Evolutionary conservation across 2,113 vertebrate species (phyloP).

Genomic region (Oreochromis niloticus): DNA sequence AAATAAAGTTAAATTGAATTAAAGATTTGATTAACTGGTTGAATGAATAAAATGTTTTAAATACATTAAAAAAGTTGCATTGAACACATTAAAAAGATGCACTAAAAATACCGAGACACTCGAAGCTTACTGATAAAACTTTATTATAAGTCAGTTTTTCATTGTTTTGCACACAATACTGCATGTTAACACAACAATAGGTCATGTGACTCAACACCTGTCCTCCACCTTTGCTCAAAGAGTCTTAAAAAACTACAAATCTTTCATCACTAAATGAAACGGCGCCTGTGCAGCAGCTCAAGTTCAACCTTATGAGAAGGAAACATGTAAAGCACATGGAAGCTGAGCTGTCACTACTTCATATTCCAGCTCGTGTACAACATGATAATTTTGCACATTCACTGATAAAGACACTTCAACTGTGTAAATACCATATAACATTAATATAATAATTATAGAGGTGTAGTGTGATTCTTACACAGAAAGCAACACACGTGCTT

Average conservation of each 20-base stretch:
- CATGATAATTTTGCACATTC: rapidly evolving
- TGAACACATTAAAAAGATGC: neutral
- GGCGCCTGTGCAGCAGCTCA: neutral
- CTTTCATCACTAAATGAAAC: rapidly evolving
- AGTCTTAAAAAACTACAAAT: rapidly evolving
- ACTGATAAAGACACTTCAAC: neutral
- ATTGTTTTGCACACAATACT: conserved; percentile 50
- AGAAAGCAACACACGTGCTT: neutral
- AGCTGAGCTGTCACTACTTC: neutral
- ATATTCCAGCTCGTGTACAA: neutral
- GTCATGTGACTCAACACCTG: conserved; percentile 12
- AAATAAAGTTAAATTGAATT: neutral
- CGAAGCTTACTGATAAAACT: conserved; percentile 3
- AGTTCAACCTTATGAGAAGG: rapidly evolving
- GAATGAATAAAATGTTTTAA: neutral
- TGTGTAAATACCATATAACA: neutral
- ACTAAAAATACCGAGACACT: neutral
- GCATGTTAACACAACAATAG: conserved; percentile 38
- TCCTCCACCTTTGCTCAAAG: neutral
- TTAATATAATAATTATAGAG: neutral
- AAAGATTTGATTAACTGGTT: neutral
- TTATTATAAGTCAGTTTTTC: conserved; percentile 32
- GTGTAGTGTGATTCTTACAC: neutral
- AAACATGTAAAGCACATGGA: neutral
- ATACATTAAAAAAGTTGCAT: neutral